Evolutionary conservation across 2,888 invertebrate species (phyloP).

Genomic region (Pyrocoelia pectoralis): DNA sequence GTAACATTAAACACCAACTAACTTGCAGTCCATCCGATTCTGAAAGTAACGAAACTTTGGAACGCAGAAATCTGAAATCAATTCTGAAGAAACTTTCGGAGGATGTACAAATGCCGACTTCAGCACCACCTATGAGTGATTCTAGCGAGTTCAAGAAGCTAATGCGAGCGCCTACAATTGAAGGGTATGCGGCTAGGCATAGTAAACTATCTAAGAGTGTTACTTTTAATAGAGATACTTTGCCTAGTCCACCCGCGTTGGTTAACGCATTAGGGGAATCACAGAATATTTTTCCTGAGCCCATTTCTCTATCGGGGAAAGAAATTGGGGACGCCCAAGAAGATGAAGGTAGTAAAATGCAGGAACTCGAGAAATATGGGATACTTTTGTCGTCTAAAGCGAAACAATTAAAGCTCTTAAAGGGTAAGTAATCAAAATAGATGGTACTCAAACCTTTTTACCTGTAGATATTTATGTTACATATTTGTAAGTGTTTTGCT

Average conservation of each 20-base stretch:
- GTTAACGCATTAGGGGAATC: conserved; percentile 44
- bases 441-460: not conserved
- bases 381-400: conserved; percentile 66
- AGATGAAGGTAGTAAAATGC: conserved; percentile 64
- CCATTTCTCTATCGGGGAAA: conserved; percentile 57
- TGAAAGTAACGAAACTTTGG: conserved; percentile 83
- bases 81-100: conserved; percentile 85
- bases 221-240: conserved; percentile 84
- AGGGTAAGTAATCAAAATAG: conserved; percentile 58
- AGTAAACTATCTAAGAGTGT: conserved; percentile 89
- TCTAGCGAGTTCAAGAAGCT: conserved; percentile 72
- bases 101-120: conserved; percentile 57
- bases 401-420: conserved; percentile 67
- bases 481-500: too few species aligned
- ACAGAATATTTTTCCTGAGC: conserved; percentile 48
- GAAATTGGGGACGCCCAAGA: conserved; percentile 50
- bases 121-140: conserved; percentile 52
- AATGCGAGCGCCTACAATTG: conserved; percentile 83
- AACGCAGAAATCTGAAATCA: conserved; percentile 82
- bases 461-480: not conserved
- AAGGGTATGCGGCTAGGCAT: conserved; percentile 88
- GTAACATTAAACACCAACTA: conserved; percentile 44
- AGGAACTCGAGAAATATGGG: conserved; percentile 66
- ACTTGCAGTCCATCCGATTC: conserved; percentile 61
- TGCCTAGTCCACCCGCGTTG: conserved; percentile 78